Evolutionary conservation across 1,140 invertebrate genomes (phyloP).

Genomic region (silkworm (Bombyx mori)): ASM3026992v2 NC_085119.1:9543501-9544000

Average conservation of each 20-base stretch:
- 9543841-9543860: slow-evolving; percentile 33
- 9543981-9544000: slow-evolving; percentile 53
- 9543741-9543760: slow-evolving; percentile 33
- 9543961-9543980: slow-evolving; percentile 44
- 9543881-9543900: slow-evolving; percentile 24
- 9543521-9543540: slow-evolving; percentile 17
- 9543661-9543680: slow-evolving; percentile 46
- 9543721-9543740: slow-evolving; percentile 43
- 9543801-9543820: slow-evolving; percentile 41
- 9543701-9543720: slow-evolving; percentile 58
- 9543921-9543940: slow-evolving; percentile 57
- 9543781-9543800: slow-evolving; percentile 37
- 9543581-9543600: slow-evolving; percentile 63
- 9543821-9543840: slow-evolving; percentile 24
- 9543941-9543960: slow-evolving; percentile 50
- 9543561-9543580: slow-evolving; percentile 43
- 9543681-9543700: slow-evolving; percentile 65
- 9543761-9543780: slow-evolving; percentile 50
- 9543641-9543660: slow-evolving; percentile 67
- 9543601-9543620: slow-evolving; percentile 47
- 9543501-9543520: slow-evolving; percentile 11
- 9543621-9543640: slow-evolving; percentile 65
- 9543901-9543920: slow-evolving; percentile 41
- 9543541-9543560: slow-evolving; percentile 46
- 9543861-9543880: slow-evolving; percentile 52